phyloP scores from a whole-genome alignment of 2,113 vertebrate genomes.

The Phalacrocorax aristotelis region DNA sequence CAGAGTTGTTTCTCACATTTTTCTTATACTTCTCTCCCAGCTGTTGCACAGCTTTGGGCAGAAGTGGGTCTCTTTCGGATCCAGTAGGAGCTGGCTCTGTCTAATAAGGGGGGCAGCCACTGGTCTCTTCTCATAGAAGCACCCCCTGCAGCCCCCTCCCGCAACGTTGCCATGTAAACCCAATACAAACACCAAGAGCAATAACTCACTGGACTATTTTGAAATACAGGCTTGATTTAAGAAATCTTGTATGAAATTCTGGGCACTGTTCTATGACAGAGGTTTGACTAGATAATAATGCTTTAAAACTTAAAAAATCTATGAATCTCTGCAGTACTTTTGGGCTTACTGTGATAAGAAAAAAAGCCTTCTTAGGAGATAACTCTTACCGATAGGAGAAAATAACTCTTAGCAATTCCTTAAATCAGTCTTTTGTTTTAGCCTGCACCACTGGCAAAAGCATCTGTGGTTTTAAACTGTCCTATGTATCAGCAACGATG shows the following conservation, averaged over 20 bases:
- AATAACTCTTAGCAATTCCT: not conserved
- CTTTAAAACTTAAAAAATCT: not conserved
- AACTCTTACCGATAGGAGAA: not conserved
- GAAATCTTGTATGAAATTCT: not conserved
- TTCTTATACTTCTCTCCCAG: not conserved
- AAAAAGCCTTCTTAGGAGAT: not conserved
- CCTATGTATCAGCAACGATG: not conserved
- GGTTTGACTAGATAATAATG: not conserved
- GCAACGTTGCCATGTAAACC: not conserved
- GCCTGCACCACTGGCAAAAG: not conserved
- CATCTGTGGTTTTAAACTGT: not conserved
- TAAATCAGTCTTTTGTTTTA: not conserved
- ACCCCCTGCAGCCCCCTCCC: rapidly evolving
- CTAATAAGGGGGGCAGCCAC: not conserved
- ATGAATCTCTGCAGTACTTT: not conserved
- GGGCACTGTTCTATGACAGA: not conserved
- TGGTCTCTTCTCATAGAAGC: not conserved
- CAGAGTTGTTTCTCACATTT: not conserved
- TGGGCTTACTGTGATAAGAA: not conserved
- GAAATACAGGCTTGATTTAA: not conserved
- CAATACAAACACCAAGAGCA: not conserved
- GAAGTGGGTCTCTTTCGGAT: not conserved
- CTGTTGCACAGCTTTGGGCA: not conserved
- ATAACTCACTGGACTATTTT: not conserved
- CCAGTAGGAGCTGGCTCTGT: not conserved